phyloP scores from a whole-genome alignment of 1,140 invertebrate species.

The Rhyzopertha dominica region DNA sequence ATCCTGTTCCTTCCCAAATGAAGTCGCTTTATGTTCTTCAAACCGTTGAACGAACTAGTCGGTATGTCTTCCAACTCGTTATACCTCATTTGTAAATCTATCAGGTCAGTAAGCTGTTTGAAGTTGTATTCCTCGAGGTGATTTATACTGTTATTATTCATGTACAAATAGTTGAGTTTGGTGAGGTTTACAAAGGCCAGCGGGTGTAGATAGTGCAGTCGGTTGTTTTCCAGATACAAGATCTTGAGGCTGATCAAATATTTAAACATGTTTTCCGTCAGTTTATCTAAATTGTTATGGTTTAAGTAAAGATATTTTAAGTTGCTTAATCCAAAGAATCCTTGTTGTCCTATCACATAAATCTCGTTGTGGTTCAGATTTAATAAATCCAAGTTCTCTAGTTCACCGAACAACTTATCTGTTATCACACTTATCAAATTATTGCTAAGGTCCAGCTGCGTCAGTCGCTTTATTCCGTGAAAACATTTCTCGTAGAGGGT shows the following conservation, averaged over 20 bases:
- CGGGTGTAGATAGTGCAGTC: conserved; percentile 31
- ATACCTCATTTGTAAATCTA: conserved; percentile 36
- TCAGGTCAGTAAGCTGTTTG: conserved; percentile 34
- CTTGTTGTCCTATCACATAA: conserved; percentile 31
- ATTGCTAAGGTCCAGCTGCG: conserved; percentile 35
- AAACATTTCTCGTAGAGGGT: conserved; percentile 30
- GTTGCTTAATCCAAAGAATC: conserved; percentile 34
- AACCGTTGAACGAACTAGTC: conserved; percentile 40
- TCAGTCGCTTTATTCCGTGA: conserved; percentile 23
- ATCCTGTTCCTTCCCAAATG: conserved; percentile 36
- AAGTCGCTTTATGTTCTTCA: conserved; percentile 31
- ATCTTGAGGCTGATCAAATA: conserved; percentile 33
- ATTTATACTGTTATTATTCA: conserved; percentile 38
- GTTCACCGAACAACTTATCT: conserved; percentile 32
- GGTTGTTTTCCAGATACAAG: conserved; percentile 37
- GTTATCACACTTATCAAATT: conserved; percentile 30
- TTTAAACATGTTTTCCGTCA: conserved; percentile 32
- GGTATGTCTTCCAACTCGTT: conserved; percentile 37
- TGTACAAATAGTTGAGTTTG: conserved; percentile 36
- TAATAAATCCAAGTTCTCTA: conserved; percentile 36
- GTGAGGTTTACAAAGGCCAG: conserved; percentile 32
- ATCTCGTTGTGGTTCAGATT: conserved; percentile 35
- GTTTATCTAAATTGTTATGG: conserved; percentile 29
- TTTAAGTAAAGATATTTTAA: conserved; percentile 39
- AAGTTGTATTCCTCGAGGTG: conserved; percentile 39